phyloP scores from a whole-genome alignment of 2,888 invertebrate species.

The Melanotus villosus region DNA sequence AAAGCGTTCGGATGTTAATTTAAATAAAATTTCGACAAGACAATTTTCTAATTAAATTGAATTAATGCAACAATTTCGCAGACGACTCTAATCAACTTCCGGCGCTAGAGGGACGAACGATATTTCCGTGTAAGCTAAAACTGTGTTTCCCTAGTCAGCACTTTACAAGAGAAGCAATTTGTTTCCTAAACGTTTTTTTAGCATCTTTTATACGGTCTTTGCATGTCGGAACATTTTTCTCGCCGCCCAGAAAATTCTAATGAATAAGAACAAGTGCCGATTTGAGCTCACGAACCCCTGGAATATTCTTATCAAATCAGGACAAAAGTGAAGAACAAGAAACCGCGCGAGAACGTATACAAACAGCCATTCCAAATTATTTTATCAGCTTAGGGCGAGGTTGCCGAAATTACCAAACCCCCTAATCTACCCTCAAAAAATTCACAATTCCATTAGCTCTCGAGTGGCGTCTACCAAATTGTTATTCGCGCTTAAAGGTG shows the following conservation, averaged over 20 bases:
- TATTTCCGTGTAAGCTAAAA: slow-evolving; percentile 19
- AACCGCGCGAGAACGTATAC: background rate
- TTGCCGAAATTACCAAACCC: background rate
- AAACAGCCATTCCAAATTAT: background rate
- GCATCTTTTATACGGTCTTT: slow-evolving; percentile 16
- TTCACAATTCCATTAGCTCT: slow-evolving; percentile 13
- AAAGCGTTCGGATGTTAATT: slow-evolving; percentile 38
- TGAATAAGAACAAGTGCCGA: slow-evolving; percentile 6
- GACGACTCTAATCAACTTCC: slow-evolving; percentile 27
- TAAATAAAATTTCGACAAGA: slow-evolving; percentile 32
- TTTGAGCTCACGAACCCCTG: background rate
- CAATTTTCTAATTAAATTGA: slow-evolving; percentile 40
- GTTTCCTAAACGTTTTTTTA: slow-evolving; percentile 28
- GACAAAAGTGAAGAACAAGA: background rate
- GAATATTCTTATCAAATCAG: background rate
- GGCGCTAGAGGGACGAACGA: slow-evolving; percentile 3
- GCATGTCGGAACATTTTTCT: slow-evolving; percentile 22
- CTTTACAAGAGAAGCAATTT: slow-evolving; percentile 24
- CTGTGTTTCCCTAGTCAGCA: slow-evolving; percentile 21
- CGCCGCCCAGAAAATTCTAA: slow-evolving; percentile 10
- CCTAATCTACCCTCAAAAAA: slow-evolving; percentile 12
- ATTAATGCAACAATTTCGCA: slow-evolving; percentile 25
- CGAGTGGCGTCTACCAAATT: background rate
- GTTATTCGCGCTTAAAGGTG: slow-evolving; percentile 23
- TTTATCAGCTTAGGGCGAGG: background rate